phyloP scores from a whole-genome alignment of 2,113 vertebrate genomes.

The Taxidea taxus region DNA sequence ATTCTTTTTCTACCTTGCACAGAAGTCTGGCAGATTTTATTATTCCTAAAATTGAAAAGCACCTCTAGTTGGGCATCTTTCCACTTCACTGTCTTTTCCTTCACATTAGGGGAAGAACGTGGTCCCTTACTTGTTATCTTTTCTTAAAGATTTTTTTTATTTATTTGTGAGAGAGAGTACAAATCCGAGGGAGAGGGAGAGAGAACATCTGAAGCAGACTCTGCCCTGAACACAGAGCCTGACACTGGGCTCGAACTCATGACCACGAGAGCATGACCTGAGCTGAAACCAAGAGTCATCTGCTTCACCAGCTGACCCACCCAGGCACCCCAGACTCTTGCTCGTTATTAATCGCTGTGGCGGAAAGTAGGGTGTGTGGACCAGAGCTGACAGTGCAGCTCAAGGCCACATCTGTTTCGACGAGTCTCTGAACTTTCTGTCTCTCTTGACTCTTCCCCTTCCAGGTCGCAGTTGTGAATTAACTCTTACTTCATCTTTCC shows the following conservation, averaged over 20 bases:
- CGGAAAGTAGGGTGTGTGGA: background rate
- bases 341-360: background rate
- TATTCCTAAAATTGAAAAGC: background rate
- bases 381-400: background rate
- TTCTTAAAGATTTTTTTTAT: background rate
- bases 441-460: accelerated
- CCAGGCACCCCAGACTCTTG: background rate
- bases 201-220: background rate
- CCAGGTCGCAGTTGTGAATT: background rate
- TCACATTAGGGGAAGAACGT: background rate
- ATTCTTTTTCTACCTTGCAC: background rate
- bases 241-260: accelerated
- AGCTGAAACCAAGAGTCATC: background rate
- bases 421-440: background rate
- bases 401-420: accelerated
- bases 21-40: background rate
- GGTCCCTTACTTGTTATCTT: accelerated
- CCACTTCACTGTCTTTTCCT: background rate
- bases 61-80: background rate
- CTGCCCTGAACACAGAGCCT: background rate
- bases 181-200: background rate
- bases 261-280: accelerated
- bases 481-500: background rate
- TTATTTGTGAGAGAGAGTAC: background rate
- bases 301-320: background rate